Percentiles rank a stretch among this genome's conserved stretches.
phyloP scores from a whole-genome alignment of 2,797 vertebrate species.

The Neosilurus mollespiculum region DNA sequence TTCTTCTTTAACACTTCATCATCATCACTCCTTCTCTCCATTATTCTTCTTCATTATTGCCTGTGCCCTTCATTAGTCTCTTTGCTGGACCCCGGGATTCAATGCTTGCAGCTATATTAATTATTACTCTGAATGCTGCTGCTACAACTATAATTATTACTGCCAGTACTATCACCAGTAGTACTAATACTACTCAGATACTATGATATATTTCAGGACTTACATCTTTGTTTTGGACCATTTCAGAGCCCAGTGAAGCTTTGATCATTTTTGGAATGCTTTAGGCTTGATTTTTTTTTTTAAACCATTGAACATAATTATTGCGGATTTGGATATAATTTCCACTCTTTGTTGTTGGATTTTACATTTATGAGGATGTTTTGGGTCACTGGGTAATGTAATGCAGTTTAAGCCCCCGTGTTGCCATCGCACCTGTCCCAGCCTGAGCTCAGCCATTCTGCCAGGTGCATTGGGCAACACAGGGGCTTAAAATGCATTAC shows the following conservation, averaged over 20 bases:
- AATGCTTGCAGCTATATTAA: too few species aligned
- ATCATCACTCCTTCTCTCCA: too few species aligned
- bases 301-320: background rate
- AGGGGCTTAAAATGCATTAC: slow-evolving; percentile 4
- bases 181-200: background rate
- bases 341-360: background rate
- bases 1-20: too few species aligned
- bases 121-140: too few species aligned
- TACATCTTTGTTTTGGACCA: background rate
- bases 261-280: background rate
- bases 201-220: background rate
- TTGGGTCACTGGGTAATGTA: background rate
- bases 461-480: background rate
- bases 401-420: background rate
- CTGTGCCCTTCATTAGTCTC: too few species aligned
- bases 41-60: too few species aligned
- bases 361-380: background rate
- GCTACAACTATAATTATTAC: too few species aligned
- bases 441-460: background rate
- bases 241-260: background rate
- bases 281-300: background rate
- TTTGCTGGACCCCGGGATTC: too few species aligned
- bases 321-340: background rate
- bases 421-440: slow-evolving; percentile 38
- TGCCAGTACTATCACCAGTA: too few species aligned